Percentiles rank a stretch among this genome's conserved stretches.
phyloP scores from a whole-genome alignment of 2,888 invertebrate species.

The Lamproptera curius region DNA sequence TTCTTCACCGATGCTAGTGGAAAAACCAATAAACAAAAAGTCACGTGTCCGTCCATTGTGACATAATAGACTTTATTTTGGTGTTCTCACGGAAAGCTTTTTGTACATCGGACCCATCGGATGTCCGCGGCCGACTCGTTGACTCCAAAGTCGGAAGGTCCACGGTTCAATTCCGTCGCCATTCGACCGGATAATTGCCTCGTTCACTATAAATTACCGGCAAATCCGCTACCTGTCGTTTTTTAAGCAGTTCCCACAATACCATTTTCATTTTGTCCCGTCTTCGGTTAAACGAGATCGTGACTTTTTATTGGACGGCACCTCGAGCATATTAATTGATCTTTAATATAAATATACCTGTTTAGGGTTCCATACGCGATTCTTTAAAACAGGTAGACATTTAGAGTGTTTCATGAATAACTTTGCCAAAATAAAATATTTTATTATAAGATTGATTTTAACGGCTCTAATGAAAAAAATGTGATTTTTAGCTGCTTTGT shows the following conservation, averaged over 20 bases:
- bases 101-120: constrained; percentile 34
- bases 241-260: constrained; percentile 25
- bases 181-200: constrained; percentile 51
- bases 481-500: no score
- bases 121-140: constrained; percentile 38
- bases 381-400: no score
- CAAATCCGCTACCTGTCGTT: constrained; percentile 15
- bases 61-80: background rate
- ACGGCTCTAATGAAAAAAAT: no score
- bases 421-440: no score
- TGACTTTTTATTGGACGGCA: constrained; percentile 1
- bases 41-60: background rate
- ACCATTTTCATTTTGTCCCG: constrained; percentile 1
- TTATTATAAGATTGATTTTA: no score
- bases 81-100: constrained; percentile 29
- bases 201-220: constrained; percentile 40
- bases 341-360: no score
- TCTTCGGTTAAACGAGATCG: background rate
- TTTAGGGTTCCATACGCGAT: no score
- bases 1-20: background rate
- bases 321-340: no score
- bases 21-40: background rate
- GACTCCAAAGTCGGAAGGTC: constrained; percentile 22
- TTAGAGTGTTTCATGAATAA: no score
- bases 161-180: constrained; percentile 44